These are phyloP conservation scores for Pantala flavescens DNA, from an alignment of 1,140 invertebrate species.

Conservation along the genomic window DNA sequence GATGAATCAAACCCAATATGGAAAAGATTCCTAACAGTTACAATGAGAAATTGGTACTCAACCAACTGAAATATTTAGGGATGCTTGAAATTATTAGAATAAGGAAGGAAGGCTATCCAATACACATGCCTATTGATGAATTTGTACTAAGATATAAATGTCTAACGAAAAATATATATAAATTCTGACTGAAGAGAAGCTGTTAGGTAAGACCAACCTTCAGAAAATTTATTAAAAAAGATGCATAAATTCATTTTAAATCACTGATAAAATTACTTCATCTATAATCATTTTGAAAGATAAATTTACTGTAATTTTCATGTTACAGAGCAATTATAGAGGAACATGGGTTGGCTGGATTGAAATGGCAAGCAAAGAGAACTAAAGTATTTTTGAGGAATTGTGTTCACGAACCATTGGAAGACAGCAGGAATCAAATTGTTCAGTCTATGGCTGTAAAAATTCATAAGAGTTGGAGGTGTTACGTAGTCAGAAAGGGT, in stretches of 20 bases:
- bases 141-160: slow-evolving; percentile 74
- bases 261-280: no score
- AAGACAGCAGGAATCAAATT: slow-evolving; percentile 61
- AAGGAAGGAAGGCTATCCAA: slow-evolving; percentile 82
- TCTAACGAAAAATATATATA: slow-evolving; percentile 39
- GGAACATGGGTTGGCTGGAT: slow-evolving; percentile 47
- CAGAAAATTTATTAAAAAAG: no score
- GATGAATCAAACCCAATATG: slow-evolving; percentile 91
- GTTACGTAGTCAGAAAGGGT: slow-evolving; percentile 52
- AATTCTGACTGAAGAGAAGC: slow-evolving; percentile 39
- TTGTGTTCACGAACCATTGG: slow-evolving; percentile 76
- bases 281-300: no score
- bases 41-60: slow-evolving; percentile 70
- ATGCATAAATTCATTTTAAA: no score
- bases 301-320: no score
- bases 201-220: slow-evolving; percentile 34
- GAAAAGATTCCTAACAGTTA: slow-evolving; percentile 76
- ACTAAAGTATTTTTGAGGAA: slow-evolving; percentile 81
- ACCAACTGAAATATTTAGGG: slow-evolving; percentile 85
- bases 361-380: slow-evolving; percentile 85
- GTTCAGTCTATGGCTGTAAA: slow-evolving; percentile 58
- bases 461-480: slow-evolving; percentile 69
- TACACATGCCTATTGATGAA: slow-evolving; percentile 68
- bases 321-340: slow-evolving; percentile 40
- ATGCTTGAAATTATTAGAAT: slow-evolving; percentile 95